Percentiles rank a stretch among this genome's conserved stretches.
These are phyloP conservation scores for Parauchenoglanis punctatus DNA, from an alignment of 2,797 vertebrate species.

Conservation along the genomic window DNA sequence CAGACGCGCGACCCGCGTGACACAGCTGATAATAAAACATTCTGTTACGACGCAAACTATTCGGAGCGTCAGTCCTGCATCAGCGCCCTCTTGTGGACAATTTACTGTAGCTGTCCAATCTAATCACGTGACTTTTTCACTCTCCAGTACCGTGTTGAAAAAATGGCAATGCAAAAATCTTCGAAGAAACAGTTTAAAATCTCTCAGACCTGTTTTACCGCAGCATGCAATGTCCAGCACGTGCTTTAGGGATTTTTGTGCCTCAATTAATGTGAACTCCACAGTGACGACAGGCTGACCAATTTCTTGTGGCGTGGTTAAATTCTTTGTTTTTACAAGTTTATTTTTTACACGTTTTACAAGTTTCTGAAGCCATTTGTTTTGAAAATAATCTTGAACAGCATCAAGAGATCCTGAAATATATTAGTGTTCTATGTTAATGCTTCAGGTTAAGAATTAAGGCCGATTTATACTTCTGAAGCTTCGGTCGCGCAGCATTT, in stretches of 20 bases:
- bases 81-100: conserved; percentile 12
- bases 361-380: too few species aligned
- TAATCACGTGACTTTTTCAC: neutral
- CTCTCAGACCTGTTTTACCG: neutral
- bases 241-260: neutral
- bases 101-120: neutral
- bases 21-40: neutral
- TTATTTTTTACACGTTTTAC: neutral
- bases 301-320: neutral
- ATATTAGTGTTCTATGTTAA: too few species aligned
- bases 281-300: neutral
- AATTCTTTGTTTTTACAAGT: neutral
- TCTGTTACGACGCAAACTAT: neutral
- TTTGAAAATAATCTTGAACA: too few species aligned
- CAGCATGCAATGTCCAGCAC: neutral
- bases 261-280: neutral
- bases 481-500: too few species aligned
- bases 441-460: too few species aligned
- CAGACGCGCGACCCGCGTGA: neutral
- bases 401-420: too few species aligned
- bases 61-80: too few species aligned
- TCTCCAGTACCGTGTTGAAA: neutral
- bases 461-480: too few species aligned
- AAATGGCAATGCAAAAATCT: neutral
- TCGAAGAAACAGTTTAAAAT: neutral